These are phyloP conservation scores for Carettochelys insculpta DNA, from an alignment of 2,113 vertebrate species.

Conservation along the genomic window DNA sequence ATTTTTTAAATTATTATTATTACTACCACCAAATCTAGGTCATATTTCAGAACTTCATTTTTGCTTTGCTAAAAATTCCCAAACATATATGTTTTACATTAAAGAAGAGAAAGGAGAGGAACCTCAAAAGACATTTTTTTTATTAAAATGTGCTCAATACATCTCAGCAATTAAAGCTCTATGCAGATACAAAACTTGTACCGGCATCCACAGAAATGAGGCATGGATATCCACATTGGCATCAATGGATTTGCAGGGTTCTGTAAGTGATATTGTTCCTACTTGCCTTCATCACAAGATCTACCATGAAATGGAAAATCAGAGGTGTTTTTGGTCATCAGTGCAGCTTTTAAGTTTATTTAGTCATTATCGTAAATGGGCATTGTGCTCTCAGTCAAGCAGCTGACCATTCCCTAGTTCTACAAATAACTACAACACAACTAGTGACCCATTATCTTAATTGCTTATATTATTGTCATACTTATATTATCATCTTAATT, in stretches of 20 bases:
- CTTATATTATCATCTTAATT: too few relatives aligned
- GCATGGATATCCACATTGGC: too few relatives aligned
- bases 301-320: not conserved
- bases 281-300: not conserved
- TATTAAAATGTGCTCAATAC: not conserved
- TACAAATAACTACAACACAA: not conserved
- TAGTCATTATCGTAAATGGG: accelerated
- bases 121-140: not conserved
- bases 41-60: not conserved
- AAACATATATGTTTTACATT: too few relatives aligned
- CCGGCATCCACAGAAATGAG: too few relatives aligned
- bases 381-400: not conserved
- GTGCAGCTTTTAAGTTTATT: not conserved
- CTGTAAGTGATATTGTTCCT: too few relatives aligned
- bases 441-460: not conserved
- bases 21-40: not conserved
- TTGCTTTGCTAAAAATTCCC: not conserved
- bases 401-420: not conserved
- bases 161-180: not conserved
- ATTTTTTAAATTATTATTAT: too few relatives aligned
- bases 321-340: not conserved
- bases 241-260: too few relatives aligned
- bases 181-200: too few relatives aligned
- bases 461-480: not conserved
- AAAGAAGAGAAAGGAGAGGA: not conserved